Conservation (phyloP, 2,888 invertebrate genomes). For the Halictus quadricinctus region DNA sequence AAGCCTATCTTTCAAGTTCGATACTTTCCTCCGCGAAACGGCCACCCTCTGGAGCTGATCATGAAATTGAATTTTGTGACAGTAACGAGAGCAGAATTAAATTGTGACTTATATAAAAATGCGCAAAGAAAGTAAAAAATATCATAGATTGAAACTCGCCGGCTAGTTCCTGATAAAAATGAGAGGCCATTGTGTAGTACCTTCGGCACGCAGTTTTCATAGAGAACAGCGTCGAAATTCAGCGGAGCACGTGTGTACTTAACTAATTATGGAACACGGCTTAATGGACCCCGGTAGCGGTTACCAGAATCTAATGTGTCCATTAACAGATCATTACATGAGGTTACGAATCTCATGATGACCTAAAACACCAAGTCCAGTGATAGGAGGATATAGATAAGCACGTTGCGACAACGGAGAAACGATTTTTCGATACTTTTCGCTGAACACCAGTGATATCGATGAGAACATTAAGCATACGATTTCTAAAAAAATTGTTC, state of each 20-base stretch:
- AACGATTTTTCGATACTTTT: neutral
- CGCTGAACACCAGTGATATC: neutral
- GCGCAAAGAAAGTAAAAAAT: neutral
- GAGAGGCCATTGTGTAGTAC: neutral
- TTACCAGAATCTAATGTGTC: conserved; percentile 13
- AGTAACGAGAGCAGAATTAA: no score
- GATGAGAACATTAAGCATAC: neutral
- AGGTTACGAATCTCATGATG: conserved; percentile 14
- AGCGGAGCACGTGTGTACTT: conserved; percentile 2
- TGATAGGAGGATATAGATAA: conserved; percentile 7
- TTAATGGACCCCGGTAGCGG: conserved; percentile 9
- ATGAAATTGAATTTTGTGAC: neutral
- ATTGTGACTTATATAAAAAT: neutral
- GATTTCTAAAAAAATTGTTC: neutral
- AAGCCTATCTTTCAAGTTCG: neutral
- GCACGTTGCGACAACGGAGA: no score
- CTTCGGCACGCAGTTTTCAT: neutral
- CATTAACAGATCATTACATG: conserved; percentile 17
- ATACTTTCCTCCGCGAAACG: neutral
- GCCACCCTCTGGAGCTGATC: neutral
- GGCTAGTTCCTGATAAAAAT: neutral
- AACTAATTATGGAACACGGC: conserved; percentile 15
- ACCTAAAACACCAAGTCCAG: neutral
- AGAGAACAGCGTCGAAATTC: neutral
- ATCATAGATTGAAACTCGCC: neutral